Percentiles rank a stretch among this genome's conserved stretches.
Conservation (phyloP, 2,888 invertebrate genomes). For the Drosophila percnosoma region DNA sequence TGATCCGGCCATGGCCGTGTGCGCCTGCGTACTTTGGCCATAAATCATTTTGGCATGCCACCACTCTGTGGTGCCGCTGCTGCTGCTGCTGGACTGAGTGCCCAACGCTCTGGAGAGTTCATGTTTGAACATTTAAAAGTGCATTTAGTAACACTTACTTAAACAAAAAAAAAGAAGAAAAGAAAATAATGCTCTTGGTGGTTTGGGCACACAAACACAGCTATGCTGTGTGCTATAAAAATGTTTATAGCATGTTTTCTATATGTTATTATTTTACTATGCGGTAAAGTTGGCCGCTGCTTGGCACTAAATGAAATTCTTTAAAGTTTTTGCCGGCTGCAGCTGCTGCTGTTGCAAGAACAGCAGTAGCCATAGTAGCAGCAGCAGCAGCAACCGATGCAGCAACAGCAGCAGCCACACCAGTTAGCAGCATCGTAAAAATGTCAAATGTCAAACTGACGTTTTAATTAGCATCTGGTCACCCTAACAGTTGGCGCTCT, state of each 20-base stretch:
- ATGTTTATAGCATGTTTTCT: slow-evolving; percentile 80
- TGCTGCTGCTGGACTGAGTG: slow-evolving; percentile 28
- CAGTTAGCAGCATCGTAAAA: slow-evolving; percentile 81
- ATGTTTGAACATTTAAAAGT: slow-evolving; percentile 82
- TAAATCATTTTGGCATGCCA: slow-evolving; percentile 82
- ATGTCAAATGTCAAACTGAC: slow-evolving; percentile 83
- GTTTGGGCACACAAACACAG: slow-evolving; percentile 13
- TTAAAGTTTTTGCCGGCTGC: slow-evolving; percentile 57
- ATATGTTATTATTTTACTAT: slow-evolving; percentile 72
- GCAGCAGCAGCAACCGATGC: slow-evolving; percentile 10
- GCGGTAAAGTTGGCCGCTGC: slow-evolving; percentile 54
- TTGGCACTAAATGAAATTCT: slow-evolving; percentile 72
- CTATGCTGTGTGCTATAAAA: slow-evolving; percentile 67
- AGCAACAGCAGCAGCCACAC: slow-evolving; percentile 62
- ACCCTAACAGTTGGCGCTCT: slow-evolving; percentile 59
- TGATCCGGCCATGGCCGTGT: slow-evolving; percentile 66
- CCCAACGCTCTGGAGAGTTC: slow-evolving; percentile 43
- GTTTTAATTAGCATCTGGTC: slow-evolving; percentile 80
- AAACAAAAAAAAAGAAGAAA: slow-evolving; percentile 48
- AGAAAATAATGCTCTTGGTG: slow-evolving; percentile 23
- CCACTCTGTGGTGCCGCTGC: slow-evolving; percentile 40
- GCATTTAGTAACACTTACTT: slow-evolving; percentile 84
- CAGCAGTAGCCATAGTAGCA: slow-evolving; percentile 11
- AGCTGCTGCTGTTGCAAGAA: slow-evolving; percentile 13
- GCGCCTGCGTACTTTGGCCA: slow-evolving; percentile 82